Percentiles rank a stretch among this genome's conserved stretches.
Conservation (phyloP, 2,113 vertebrate genomes). For the Coracopsis vasa region DNA sequence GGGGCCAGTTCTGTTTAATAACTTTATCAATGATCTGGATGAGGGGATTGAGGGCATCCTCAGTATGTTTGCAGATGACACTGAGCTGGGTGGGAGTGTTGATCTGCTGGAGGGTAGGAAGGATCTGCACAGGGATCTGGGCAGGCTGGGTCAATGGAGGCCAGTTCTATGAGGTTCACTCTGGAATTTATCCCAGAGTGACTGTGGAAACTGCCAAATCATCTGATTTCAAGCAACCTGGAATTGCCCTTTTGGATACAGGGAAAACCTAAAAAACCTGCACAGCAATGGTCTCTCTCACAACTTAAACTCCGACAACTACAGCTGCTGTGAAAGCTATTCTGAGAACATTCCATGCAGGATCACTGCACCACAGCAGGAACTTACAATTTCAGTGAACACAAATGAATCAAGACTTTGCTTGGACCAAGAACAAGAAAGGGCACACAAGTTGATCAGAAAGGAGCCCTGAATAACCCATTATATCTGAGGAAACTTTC, state of each 20-base stretch:
- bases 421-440: not conserved
- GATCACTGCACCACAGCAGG: not conserved
- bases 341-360: not conserved
- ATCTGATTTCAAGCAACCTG: not conserved
- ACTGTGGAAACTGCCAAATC: not conserved
- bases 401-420: not conserved
- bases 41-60: accelerated
- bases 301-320: not conserved
- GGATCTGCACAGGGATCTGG: not conserved
- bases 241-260: not conserved
- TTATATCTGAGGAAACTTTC: not conserved
- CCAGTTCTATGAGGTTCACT: not conserved
- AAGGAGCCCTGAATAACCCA: not conserved
- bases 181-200: not conserved
- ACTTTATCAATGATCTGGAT: not conserved
- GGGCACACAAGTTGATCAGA: not conserved
- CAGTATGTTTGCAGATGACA: not conserved
- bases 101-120: not conserved
- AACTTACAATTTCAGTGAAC: not conserved
- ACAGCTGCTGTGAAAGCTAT: not conserved
- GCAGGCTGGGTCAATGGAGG: not conserved
- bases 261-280: not conserved
- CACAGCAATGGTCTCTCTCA: not conserved
- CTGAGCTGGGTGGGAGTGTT: not conserved
- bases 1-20: not conserved